Conservation (phyloP, 2,797 vertebrate species). For the Gymnothorax javanicus region DNA sequence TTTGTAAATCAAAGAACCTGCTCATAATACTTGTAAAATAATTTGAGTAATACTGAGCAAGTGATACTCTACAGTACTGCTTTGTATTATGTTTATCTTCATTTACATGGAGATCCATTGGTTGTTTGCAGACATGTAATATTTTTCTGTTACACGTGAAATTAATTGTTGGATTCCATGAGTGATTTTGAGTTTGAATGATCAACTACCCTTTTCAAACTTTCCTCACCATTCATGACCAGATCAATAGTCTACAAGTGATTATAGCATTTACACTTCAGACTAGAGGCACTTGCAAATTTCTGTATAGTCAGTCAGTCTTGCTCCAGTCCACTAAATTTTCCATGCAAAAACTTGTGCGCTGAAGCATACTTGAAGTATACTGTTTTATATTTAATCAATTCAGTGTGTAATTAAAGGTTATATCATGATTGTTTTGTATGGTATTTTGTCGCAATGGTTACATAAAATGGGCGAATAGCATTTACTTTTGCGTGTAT, state of each 20-base stretch:
- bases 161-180: background rate
- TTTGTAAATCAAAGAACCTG: constrained; percentile 19
- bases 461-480: background rate
- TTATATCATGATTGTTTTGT: too few relatives aligned
- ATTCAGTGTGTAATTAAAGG: too few relatives aligned
- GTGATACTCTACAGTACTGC: background rate
- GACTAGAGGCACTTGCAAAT: background rate
- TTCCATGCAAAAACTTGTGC: background rate
- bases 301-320: background rate
- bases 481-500: background rate
- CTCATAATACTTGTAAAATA: background rate
- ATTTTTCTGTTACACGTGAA: background rate
- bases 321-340: background rate
- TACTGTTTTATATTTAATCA: too few relatives aligned
- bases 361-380: too few relatives aligned
- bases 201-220: background rate
- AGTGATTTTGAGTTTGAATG: background rate
- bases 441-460: too few relatives aligned
- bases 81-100: background rate
- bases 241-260: background rate
- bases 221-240: background rate
- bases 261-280: background rate
- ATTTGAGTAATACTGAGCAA: background rate
- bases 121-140: background rate
- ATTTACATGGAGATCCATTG: background rate